phyloP scores from a whole-genome alignment of 2,797 vertebrate genomes.

The Molossus alvarezi region DNA sequence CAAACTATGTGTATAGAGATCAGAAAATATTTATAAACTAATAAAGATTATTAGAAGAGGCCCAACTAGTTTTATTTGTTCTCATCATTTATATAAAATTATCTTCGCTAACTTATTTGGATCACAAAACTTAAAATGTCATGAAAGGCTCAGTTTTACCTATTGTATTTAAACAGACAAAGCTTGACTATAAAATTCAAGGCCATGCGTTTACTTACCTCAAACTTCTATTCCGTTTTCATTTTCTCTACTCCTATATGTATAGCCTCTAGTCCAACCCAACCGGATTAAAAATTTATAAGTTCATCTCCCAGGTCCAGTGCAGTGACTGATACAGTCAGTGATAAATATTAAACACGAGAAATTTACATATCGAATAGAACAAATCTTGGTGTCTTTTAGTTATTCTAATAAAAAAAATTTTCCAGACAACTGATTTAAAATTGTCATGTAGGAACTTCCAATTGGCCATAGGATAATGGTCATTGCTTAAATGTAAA shows the following conservation, averaged over 20 bases:
- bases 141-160: not conserved
- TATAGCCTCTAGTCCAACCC: not conserved
- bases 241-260: not conserved
- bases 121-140: not conserved
- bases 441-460: not conserved
- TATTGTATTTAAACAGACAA: not conserved
- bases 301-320: conserved; percentile 3
- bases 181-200: not conserved
- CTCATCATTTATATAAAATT: not conserved
- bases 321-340: not conserved
- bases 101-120: not conserved
- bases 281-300: conserved; percentile 13
- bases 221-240: not conserved
- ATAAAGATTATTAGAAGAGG: not conserved
- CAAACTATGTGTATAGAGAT: not conserved
- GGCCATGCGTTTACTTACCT: not conserved
- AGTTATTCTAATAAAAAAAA: not conserved
- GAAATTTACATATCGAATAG: conserved; percentile 8
- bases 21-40: conserved; percentile 31
- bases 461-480: not conserved
- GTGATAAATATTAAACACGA: conserved; percentile 17
- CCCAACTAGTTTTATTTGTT: not conserved
- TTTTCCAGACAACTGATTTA: not conserved
- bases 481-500: not conserved
- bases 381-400: not conserved